Evolutionary conservation across 2,113 vertebrate genomes (phyloP), one percentile per base, ranked within the genome.

Genomic region (Apaloderma vittatum): DNA sequence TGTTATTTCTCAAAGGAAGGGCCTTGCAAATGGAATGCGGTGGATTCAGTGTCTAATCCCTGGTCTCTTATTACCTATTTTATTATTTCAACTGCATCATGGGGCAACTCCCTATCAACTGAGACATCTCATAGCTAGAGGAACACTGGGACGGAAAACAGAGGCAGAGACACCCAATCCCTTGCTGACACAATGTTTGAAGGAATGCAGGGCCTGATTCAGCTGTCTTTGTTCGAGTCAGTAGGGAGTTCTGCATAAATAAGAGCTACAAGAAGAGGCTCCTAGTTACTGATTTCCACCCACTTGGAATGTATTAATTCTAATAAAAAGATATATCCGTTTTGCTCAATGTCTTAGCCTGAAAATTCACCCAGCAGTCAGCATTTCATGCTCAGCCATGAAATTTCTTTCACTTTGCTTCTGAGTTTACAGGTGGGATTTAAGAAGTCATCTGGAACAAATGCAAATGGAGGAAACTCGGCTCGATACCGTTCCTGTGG

Each of bases 151-250:
- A 77, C 86, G 94, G 96, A 96, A 95, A 91, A 79, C 84, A 96
- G 96, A 97, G 89, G 82, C 94, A 94, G 93, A 80, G 97, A 96
- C 97, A 96, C 97, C 96, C 96, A 97, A 92, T 97, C 97, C 93
- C 93, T 94, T 90, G 95, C 95, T 97, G 93, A 96, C 96, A 97
- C 83, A 97, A 86, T 88, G 88, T 96, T 34, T 97, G 77, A 95
- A 97, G 85, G 97, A 97, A 98, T 97, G 97, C 85, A 51, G 84
- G 93, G 84, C 65, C 92, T 96, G 95, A 96, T 93, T 96, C 96
- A 97, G 86, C 93, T 94, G 93, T 59, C 92, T 95, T 94, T 97
- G 92, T 95, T 96, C 6, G 8, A 92, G 81, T 96, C 97, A 97
- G 86, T 95, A 88, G 95, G 95, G 93, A 97, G 91, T 74, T 97